Conservation (phyloP, 1,140 invertebrate species). For the Trachelipus rathkii region DNA sequence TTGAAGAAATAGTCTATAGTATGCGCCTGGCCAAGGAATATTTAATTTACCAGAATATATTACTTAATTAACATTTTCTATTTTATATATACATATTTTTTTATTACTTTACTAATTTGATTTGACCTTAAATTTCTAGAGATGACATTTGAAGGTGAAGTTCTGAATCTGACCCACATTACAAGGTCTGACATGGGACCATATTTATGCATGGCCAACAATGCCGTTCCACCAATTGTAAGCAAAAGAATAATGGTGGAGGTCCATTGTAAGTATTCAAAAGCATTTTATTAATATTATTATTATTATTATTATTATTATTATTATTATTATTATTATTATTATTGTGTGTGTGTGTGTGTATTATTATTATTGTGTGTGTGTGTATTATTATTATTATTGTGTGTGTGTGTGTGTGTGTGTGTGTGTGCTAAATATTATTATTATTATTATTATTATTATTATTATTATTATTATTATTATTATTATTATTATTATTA, state of each 20-base stretch:
- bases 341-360: not conserved
- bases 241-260: conserved; percentile 78
- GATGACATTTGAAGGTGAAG: conserved; percentile 67
- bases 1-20: too few relatives aligned
- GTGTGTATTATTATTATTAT: too few relatives aligned
- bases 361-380: not conserved
- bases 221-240: conserved; percentile 81
- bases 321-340: not conserved
- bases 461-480: too few relatives aligned
- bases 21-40: too few relatives aligned
- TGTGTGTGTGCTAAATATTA: too few relatives aligned
- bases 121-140: not conserved
- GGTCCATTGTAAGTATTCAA: conserved; percentile 77
- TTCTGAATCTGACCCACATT: conserved; percentile 67
- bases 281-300: not conserved
- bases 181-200: conserved; percentile 80
- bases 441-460: not conserved
- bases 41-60: too few relatives aligned
- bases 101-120: not conserved
- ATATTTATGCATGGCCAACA: conserved; percentile 80
- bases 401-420: too few relatives aligned
- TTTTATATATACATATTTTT: not conserved
- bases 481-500: too few relatives aligned
- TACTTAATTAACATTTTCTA: not conserved
- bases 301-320: not conserved